Conservation (phyloP, 2,113 vertebrate genomes). For the Burhinus bistriatus region DNA sequence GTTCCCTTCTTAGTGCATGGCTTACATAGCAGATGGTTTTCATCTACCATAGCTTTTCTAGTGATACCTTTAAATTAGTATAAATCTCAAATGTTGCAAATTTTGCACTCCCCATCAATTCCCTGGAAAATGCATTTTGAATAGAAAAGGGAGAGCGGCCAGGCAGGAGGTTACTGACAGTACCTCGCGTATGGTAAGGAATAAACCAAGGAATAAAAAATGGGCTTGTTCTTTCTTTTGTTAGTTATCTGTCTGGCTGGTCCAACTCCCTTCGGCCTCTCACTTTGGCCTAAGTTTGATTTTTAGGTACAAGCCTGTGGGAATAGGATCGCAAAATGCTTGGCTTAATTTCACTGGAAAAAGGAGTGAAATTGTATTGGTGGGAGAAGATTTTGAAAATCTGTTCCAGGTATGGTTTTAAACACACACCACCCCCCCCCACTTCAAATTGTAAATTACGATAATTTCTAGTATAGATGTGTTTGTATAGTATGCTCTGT, state of each 20-base stretch:
- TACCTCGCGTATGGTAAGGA: not conserved
- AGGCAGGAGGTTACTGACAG: not conserved
- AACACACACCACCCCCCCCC: not conserved
- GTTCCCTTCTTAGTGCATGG: not conserved
- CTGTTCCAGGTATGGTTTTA: not conserved
- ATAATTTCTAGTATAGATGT: not conserved
- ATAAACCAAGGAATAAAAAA: not conserved
- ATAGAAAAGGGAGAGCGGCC: not conserved
- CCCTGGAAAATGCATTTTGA: not conserved
- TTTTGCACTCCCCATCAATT: not conserved
- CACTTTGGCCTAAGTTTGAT: not conserved
- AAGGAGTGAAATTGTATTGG: not conserved
- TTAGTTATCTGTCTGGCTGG: not conserved
- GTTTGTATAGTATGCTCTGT: not conserved
- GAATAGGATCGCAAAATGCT: not conserved
- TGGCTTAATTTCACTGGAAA: not conserved
- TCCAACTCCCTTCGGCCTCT: not conserved
- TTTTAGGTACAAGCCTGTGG: not conserved
- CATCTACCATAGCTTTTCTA: not conserved
- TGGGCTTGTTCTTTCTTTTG: not conserved
- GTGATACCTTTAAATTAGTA: not conserved
- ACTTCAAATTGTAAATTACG: not conserved
- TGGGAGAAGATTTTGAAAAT: not conserved
- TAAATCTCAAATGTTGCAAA: not conserved
- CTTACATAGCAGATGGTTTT: conserved; percentile 11